Evolutionary conservation across 2,113 vertebrate genomes (phyloP), one percentile per base, ranked within the genome.

Genomic region (Pelobates fuscus): DNA sequence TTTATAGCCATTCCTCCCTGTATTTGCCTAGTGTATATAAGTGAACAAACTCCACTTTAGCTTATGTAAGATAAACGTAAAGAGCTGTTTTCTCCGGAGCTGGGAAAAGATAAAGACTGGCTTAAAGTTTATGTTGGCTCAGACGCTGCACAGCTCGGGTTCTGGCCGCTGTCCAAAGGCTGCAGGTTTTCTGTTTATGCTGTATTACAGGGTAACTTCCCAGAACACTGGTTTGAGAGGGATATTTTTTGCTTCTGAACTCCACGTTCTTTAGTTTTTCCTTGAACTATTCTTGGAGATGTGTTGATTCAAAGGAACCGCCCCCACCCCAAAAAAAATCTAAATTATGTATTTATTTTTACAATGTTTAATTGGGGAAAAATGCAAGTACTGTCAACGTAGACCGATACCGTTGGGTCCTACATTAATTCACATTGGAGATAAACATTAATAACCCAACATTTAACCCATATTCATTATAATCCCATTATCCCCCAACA

Each of bases 51-150:
- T 3, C 57, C 14, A 10, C 57, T 60, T 8, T 58, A 10, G 41
- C 6, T 71, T 24, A 46, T n/a, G 41, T 30, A 63, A 72, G 60
- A 54, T 72, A 32, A 8, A 32, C 32, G n/a, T 27, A 10, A 21
- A 37, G 24, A 20, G 0, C 2, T 26, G 71, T 8, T 67, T 29
- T 2, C 23, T 71, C 2, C 60, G 64, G 25, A 12, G 23, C 26
- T 73, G 8, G 79, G 58, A 18, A 18, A 32, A 1, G 41, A 69
- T 24, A 30, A 59, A 61, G 41, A 76, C 29, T 24, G 59, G 59
- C 17, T 59, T 18, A 61, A 55, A 8, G 60, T 84, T 86, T 85
- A 32, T 84, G 60, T 78, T 87, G 86, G 77, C 55, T 27, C 60
- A 72, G 67, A 71, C 70, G 8, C 37, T 2, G 1, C 44, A 3